Evolutionary conservation across 2,113 vertebrate genomes (phyloP).

Genomic region (Brachyistius frenatus): DNA sequence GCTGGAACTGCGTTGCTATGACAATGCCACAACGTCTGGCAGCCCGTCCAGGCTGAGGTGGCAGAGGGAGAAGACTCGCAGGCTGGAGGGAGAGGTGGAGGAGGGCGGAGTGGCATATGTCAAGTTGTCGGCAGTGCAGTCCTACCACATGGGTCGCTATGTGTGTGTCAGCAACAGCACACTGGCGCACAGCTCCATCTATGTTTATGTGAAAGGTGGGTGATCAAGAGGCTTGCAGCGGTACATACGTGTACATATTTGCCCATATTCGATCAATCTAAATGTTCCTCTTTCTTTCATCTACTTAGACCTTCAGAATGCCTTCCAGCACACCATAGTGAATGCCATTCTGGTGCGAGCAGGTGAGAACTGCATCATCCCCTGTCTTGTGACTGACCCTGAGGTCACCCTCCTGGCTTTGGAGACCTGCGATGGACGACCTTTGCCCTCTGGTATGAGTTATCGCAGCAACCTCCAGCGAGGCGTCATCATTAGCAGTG

Average conservation of each 20-base stretch:
- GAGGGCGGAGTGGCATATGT: conserved; percentile 61
- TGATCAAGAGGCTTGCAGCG: background rate
- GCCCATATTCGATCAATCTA: background rate
- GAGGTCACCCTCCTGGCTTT: conserved; percentile 70
- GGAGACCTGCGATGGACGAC: conserved; percentile 71
- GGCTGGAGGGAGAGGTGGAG: conserved; percentile 76
- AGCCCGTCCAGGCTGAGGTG: conserved; percentile 66
- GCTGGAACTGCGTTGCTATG: conserved; percentile 80
- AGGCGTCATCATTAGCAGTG: conserved; percentile 75
- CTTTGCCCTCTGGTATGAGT: conserved; percentile 68
- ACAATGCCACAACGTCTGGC: conserved; percentile 54
- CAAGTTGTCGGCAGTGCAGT: conserved; percentile 57
- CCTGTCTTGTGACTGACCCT: conserved; percentile 83
- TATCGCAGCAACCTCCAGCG: conserved; percentile 72
- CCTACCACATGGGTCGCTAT: conserved; percentile 83
- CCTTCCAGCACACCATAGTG: conserved; percentile 80
- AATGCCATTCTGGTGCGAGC: conserved; percentile 74
- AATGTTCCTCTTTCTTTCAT: background rate
- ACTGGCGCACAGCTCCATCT: conserved; percentile 77
- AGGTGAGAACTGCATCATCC: conserved; percentile 78
- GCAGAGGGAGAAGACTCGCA: conserved; percentile 76
- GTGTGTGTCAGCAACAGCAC: conserved; percentile 80
- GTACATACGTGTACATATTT: background rate
- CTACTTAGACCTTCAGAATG: conserved; percentile 72
- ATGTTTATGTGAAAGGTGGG: conserved; percentile 84